Evolutionary conservation across 2,797 vertebrate species (phyloP).

Genomic region (Coreius guichenoti): DNA sequence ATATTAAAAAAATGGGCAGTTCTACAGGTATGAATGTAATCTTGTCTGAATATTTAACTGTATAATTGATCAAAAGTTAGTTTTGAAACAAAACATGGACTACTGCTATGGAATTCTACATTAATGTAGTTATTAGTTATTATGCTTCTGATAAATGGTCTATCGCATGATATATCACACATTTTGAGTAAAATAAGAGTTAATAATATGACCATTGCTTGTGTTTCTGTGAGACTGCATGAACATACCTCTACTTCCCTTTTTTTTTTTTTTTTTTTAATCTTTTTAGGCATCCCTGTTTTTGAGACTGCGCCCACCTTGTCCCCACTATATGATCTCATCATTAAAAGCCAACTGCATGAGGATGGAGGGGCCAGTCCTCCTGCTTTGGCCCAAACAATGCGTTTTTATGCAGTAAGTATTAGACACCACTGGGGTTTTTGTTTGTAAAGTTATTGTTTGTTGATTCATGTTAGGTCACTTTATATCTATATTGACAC

Average conservation of each 20-base stretch:
- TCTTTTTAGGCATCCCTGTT: conserved; percentile 85
- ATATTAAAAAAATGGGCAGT: conserved; percentile 90
- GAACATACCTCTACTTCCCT: background rate
- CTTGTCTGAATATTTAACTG: background rate
- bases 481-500: background rate
- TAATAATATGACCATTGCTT: background rate
- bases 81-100: background rate
- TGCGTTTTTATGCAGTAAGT: conserved; percentile 96
- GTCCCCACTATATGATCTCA: conserved; percentile 90
- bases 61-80: background rate
- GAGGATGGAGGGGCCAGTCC: conserved; percentile 78
- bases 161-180: background rate
- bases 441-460: background rate
- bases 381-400: conserved; percentile 77
- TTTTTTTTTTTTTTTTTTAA: background rate
- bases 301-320: conserved; percentile 86
- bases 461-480: background rate
- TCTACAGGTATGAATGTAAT: conserved; percentile 81
- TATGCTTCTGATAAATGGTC: background rate
- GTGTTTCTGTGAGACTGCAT: background rate
- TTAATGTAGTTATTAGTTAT: background rate
- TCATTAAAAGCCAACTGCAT: conserved; percentile 90
- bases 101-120: background rate
- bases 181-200: background rate
- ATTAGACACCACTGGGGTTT: background rate